phyloP scores from a whole-genome alignment of 2,888 invertebrate genomes.

The Cataglyphis livida region DNA sequence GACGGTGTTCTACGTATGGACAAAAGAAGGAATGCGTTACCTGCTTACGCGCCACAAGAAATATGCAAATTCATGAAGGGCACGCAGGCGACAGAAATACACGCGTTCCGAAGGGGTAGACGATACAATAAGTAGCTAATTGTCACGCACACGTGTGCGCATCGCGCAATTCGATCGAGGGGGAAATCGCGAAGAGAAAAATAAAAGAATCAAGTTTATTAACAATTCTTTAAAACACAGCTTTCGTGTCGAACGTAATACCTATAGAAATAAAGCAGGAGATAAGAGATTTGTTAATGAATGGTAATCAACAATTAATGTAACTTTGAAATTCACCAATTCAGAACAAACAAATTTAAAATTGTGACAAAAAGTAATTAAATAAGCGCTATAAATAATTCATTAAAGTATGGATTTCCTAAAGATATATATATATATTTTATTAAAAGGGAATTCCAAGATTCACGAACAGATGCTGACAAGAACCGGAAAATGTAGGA shows the following conservation, averaged over 20 bases:
- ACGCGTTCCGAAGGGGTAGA: conserved; percentile 9
- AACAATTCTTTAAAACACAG: not conserved
- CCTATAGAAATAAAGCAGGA: not conserved
- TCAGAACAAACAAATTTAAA: not conserved
- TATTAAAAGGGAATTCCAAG: not conserved
- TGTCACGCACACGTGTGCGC: conserved; percentile 53
- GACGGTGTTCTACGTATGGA: conserved; percentile 3
- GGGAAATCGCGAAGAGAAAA: conserved; percentile 1
- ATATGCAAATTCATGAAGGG: conserved; percentile 61
- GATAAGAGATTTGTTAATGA: not conserved
- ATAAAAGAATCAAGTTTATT: conserved; percentile 14
- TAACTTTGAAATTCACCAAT: not conserved
- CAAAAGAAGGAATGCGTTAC: conserved; percentile 42
- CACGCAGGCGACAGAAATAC: conserved; percentile 60
- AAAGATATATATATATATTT: not conserved
- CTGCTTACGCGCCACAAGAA: conserved; percentile 55
- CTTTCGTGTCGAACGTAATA: not conserved
- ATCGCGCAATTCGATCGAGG: not conserved
- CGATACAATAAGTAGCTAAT: conserved; percentile 63
- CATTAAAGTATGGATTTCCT: not conserved
- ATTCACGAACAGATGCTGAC: not conserved
- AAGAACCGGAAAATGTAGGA: not conserved
- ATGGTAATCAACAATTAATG: conserved; percentile 7
- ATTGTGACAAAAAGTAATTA: not conserved
- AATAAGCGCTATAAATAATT: not conserved